Conservation (phyloP, 2,888 invertebrate genomes). For the Linnaemya vulpina region DNA sequence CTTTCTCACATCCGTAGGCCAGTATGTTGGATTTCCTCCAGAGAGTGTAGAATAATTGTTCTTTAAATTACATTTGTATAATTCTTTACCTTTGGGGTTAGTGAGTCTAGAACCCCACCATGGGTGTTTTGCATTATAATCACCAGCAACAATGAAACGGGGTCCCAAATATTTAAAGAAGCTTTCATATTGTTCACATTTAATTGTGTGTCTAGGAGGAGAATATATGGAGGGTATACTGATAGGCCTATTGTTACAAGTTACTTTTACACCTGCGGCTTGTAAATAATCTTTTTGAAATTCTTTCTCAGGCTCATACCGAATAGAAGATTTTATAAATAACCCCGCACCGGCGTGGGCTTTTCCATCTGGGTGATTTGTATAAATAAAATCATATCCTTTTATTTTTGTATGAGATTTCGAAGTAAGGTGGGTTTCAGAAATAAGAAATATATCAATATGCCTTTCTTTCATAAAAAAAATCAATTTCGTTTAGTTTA, state of each 20-base stretch:
- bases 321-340: constrained; percentile 26
- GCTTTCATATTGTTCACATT: neutral
- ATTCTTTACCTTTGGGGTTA: constrained; percentile 16
- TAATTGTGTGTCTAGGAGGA: constrained; percentile 1
- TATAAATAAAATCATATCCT: neutral
- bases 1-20: neutral
- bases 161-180: constrained; percentile 28
- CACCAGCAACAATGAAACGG: constrained; percentile 24
- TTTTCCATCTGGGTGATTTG: constrained; percentile 4
- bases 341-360: constrained; percentile 23
- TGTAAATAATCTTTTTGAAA: constrained; percentile 10
- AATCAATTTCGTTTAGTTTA: constrained; percentile 26
- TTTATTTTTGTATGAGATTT: neutral
- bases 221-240: constrained; percentile 4
- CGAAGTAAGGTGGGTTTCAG: constrained; percentile 29
- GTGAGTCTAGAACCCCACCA: constrained; percentile 51
- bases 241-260: constrained; percentile 6
- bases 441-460: constrained; percentile 48
- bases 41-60: constrained; percentile 14
- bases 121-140: constrained; percentile 66
- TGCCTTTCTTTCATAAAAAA: constrained; percentile 19
- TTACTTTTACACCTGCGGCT: constrained; percentile 27
- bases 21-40: constrained; percentile 1
- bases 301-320: constrained; percentile 14
- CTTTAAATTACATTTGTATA: constrained; percentile 33